Conservation (phyloP, 2,113 vertebrate genomes). For the Microtus richardsoni region DNA sequence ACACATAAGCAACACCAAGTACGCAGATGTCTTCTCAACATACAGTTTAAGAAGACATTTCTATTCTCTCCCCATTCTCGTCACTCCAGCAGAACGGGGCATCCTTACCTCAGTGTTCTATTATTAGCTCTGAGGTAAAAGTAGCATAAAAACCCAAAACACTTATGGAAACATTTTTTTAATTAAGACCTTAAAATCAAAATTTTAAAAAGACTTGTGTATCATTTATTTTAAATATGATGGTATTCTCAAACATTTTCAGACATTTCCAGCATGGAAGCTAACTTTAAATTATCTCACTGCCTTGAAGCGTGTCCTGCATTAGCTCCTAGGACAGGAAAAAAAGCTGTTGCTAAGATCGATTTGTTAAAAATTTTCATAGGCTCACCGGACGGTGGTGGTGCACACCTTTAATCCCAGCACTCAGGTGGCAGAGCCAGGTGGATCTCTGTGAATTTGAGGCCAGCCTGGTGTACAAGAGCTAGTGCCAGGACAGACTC, state of each 20-base stretch:
- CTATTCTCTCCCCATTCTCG: not conserved
- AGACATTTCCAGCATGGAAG: conserved; percentile 19
- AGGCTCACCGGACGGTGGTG: not conserved
- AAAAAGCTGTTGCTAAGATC: not conserved
- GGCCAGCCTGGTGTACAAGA: too few relatives aligned
- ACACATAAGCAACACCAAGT: not conserved
- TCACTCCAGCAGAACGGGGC: not conserved
- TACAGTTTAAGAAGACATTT: not conserved
- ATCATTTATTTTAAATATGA: conserved; percentile 47
- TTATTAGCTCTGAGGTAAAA: conserved; percentile 10
- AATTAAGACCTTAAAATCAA: conserved; percentile 54
- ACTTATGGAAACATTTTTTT: conserved; percentile 7
- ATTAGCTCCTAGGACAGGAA: conserved; percentile 10
- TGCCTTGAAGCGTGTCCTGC: not conserved
- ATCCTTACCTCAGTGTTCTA: not conserved
- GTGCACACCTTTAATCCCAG: too few relatives aligned
- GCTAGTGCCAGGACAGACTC: too few relatives aligned
- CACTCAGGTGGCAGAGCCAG: too few relatives aligned
- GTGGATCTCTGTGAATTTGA: too few relatives aligned
- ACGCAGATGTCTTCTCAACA: not conserved
- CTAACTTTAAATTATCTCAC: conserved; percentile 24
- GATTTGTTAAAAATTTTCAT: not conserved
- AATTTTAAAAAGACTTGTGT: not conserved
- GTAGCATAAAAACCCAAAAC: not conserved
- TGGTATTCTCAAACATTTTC: conserved; percentile 17